Evolutionary conservation across 2,888 invertebrate species (phyloP), one percentile per base, ranked within the genome.

Genomic region (Nemurella pictetii): DNA sequence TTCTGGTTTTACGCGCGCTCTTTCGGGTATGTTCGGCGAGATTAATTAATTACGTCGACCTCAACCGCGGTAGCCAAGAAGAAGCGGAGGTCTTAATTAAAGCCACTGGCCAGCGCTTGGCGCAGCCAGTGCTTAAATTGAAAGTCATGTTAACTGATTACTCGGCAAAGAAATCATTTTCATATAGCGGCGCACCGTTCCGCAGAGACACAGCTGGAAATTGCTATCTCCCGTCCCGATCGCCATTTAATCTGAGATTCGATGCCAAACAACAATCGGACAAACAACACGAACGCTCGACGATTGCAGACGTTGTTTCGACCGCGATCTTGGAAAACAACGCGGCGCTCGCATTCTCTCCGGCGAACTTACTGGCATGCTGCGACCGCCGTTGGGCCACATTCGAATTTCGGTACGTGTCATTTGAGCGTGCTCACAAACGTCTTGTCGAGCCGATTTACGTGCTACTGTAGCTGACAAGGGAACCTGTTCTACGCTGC

Each of bases 1-100:
- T 29, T 80, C 80, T 30, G 12, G 80, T 35, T 25, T 77, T 77
- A 29, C 80, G 80, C 80, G 80, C 26, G 29, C 35, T 5, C 3
- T 4, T 0, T 35, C n/a, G 9, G 32, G 80, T 35, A 35, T n/a
- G 80, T 35, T 35, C 20, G 35, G 80, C n/a, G 26, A 80, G 80
- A 80, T 80, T 80, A 80, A 80, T 80, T 80, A 80, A 80, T 80
- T 80, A 80, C 80, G n/a, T 20, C 35, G 35, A 30, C 36, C 35
- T 15, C 32, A 80, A 35, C 35, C n/a, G 27, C 80, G n/a, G 32
- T 75, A 80, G 80, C 80, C 80, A 80, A 80, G 80, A 80, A 80
- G 3, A 30, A 2, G 55, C 15, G 32, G 75, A 75, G 75, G 75
- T 80, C 80, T 80, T 80, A 30, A 80, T 80, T 80, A 80, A 32